Conservation (phyloP, 2,113 vertebrate genomes). For the Leucoraja erinaceus region DNA sequence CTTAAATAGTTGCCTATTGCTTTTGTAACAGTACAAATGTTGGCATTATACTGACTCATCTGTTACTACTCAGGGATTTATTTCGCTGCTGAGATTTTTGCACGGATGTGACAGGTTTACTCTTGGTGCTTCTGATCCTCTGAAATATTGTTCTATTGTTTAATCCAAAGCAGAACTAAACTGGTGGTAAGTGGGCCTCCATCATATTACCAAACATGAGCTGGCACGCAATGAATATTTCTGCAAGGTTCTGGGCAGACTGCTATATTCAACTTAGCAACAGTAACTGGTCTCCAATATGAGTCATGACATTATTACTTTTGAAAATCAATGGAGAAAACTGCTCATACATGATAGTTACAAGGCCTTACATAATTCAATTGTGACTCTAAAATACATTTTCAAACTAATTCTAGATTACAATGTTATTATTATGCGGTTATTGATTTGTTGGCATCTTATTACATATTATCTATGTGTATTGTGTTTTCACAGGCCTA, state of each 20-base stretch:
- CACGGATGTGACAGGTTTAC: neutral
- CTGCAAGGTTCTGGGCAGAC: neutral
- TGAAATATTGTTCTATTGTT: neutral
- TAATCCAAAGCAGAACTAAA: neutral
- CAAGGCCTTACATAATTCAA: neutral
- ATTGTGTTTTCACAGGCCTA: no score
- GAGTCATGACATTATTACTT: neutral
- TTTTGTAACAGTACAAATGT: neutral
- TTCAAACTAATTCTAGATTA: neutral
- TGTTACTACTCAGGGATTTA: neutral
- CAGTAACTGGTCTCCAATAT: neutral
- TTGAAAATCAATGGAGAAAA: neutral
- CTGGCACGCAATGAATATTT: neutral
- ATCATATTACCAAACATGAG: neutral
- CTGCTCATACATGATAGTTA: neutral
- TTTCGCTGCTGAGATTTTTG: neutral
- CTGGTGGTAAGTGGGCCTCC: neutral
- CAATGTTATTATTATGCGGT: neutral
- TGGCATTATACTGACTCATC: neutral
- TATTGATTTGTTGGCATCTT: no score
- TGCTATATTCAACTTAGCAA: neutral
- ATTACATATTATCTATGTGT: no score
- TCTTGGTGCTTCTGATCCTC: neutral
- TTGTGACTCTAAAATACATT: no score
- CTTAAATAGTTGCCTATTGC: neutral